Evolutionary conservation across 2,888 invertebrate species (phyloP), one percentile per base, ranked within the genome.

Genomic region (Hypselothyrea guttata): DNA sequence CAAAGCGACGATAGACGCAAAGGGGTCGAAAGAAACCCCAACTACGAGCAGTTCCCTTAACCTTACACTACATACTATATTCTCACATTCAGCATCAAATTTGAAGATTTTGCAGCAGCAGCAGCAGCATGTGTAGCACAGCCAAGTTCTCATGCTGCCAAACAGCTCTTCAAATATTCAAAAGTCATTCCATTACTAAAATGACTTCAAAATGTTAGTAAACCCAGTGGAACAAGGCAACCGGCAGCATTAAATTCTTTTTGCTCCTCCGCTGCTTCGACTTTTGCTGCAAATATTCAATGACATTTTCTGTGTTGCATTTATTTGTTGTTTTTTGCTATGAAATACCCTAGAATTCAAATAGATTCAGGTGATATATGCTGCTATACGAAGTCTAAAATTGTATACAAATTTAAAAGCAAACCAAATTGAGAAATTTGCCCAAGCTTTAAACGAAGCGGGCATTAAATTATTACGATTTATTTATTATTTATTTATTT

Each of bases 121-220:
- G 38, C 22, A 15, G 56, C 28, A 38, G 22, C 65, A 64, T 65
- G 65, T 71, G 68, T 56, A 46, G 49, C 47, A 34, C 33, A 37
- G 47, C 30, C 51, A 56, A 65, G 65, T 51, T 48, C 56, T 49
- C 57, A 48, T 54, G 70, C 54, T 60, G 52, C 56, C 49, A 58
- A 69, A 61, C 60, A 71, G 71, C 79, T 76, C 69, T 79, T 81
- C 77, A 79, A 76, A 76, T 81, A 81, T 78, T 81, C 73, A 79
- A 75, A 84, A 84, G 81, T 83, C 81, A 81, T 83, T 74, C 75
- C 75, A 85, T 82, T 83, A 75, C 67, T 49, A 66, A 73, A 74
- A 75, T 83, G 71, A 78, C 76, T 83, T 62, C 66, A 72, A 81
- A 73, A 65, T 67, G 60, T 60, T 62, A 46, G 59, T 56, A 63